Evolutionary conservation across 2,888 invertebrate genomes (phyloP), one percentile per base, ranked within the genome.

Genomic region (Epinotia nisella): DNA sequence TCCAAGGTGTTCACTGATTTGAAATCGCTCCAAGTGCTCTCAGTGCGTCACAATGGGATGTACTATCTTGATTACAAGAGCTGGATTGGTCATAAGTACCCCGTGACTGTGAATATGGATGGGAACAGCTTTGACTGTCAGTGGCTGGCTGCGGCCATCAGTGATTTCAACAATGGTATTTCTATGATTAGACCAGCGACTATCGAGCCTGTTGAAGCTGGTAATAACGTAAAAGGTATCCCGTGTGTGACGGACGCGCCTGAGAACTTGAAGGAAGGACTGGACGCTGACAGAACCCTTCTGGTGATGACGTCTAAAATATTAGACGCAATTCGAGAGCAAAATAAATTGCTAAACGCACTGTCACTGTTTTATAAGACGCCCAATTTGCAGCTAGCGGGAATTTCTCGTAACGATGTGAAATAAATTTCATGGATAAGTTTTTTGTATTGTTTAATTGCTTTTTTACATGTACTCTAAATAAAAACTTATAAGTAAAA

Each of bases 91-190:
- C 90, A 91, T 72, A 85, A 85, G 62, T 70, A 74, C 64, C 81
- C 84, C 39, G 77, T 93, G 58, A 83, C 71, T 11, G 85, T 92
- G 2, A 87, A 83, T 76, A 69, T 93, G 2, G 93, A 93, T 59
- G 89, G 86, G 1, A 93, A 92, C 67, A 83, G 82, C 19, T 83
- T 91, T 3, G 83, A 86, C 10, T 93, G 93, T 67, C 85, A 88
- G 1, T 93, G 92, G 92, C 76, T 93, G 45, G 83, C 82, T 0
- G 79, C 76, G 9, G 90, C 87, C 0, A 74, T 93, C 51, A 85
- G 73, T 3, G 88, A 92, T 75, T 89, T 78, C 64, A 84, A 90
- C 11, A 90, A 87, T 76, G 91, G 91, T 0, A 91, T 84, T 74
- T 87, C 91, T 0, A 90, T 80, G 74, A 90, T 92, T 85, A 82